Evolutionary conservation across 2,888 invertebrate species (phyloP), one percentile per base, ranked within the genome.

Genomic region (Drosophila koepferae): DNA sequence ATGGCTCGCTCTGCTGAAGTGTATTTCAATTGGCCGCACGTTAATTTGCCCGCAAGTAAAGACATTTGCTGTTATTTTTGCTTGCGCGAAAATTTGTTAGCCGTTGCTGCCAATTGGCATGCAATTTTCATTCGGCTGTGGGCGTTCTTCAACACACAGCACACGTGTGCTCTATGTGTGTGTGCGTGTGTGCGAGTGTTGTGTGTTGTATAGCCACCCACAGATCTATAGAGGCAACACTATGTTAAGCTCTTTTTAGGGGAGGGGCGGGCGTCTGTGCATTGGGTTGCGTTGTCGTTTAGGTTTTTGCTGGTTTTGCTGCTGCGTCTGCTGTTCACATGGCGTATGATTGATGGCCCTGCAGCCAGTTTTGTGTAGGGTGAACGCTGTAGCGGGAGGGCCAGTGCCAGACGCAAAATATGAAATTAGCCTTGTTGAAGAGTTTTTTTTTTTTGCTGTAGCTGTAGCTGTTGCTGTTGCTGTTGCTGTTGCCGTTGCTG

Each of bases 271-370:
- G 40, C 38, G 20, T 23, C 34, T 67, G 58, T 60, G 55, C 77
- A 72, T 72, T 66, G 74, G 82, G 71, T 63, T 66, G 58, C 41
- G 38, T 46, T 64, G 54, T 59, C 63, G 59, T 51, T 67, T 66
- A 54, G 61, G 36, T 64, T 63, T 82, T 77, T 41, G 55, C 40
- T 55, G 38, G 23, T 28, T 23, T 43, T 63, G 69, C 70, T 56
- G 59, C 62, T 72, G 70, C 69, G 65, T 82, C 75, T 74, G 74
- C 69, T 85, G 86, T 71, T 80, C 77, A 82, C 77, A 86, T 82
- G 89, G 82, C 89, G 86, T 89, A 86, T 87, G 90, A 90, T 89
- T 90, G 89, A 89, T 87, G 77, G 80, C 80, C 82, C 82, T 86
- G 81, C 70, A 86, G 77, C 68, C 70, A 84, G 56, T 62, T 61